Conservation (phyloP, 2,797 vertebrate species). For the Megalops cyprinoides region DNA sequence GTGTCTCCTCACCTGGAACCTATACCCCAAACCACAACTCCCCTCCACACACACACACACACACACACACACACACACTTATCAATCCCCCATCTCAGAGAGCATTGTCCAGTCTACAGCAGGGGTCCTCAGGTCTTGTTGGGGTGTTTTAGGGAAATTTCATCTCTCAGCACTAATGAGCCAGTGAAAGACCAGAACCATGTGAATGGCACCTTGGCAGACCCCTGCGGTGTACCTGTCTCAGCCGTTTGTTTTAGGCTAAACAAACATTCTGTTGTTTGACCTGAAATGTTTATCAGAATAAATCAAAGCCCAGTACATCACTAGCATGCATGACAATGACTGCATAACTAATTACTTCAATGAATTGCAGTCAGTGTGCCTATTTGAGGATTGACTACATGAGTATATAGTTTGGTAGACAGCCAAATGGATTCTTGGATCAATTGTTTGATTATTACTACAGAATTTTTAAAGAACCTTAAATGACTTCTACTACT, state of each 20-base stretch:
- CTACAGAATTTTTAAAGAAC: neutral
- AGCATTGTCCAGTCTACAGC: constrained; percentile 35
- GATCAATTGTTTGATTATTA: neutral
- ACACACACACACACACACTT: constrained; percentile 31
- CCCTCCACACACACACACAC: constrained; percentile 26
- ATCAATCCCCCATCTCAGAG: constrained; percentile 17
- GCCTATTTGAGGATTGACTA: constrained; percentile 33
- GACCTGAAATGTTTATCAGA: constrained; percentile 53
- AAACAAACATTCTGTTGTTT: constrained; percentile 57
- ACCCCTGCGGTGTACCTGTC: constrained; percentile 50
- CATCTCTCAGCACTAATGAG: constrained; percentile 36
- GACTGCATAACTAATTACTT: constrained; percentile 25
- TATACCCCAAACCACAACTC: constrained; percentile 24
- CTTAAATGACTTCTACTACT: neutral
- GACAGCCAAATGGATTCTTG: neutral
- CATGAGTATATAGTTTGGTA: neutral
- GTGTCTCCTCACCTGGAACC: constrained; percentile 31
- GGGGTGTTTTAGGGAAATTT: constrained; percentile 34
- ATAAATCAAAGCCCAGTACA: constrained; percentile 49
- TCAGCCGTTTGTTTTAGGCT: constrained; percentile 59
- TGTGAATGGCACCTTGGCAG: constrained; percentile 8
- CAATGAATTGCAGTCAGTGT: constrained; percentile 37
- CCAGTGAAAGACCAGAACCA: constrained; percentile 31
- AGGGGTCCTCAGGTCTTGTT: constrained; percentile 35
- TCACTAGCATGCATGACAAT: constrained; percentile 47